Percentiles rank a stretch among this genome's conserved stretches.
These are phyloP conservation scores for Columbina picui DNA, from an alignment of 2,113 vertebrate species.

Conservation along the genomic window DNA sequence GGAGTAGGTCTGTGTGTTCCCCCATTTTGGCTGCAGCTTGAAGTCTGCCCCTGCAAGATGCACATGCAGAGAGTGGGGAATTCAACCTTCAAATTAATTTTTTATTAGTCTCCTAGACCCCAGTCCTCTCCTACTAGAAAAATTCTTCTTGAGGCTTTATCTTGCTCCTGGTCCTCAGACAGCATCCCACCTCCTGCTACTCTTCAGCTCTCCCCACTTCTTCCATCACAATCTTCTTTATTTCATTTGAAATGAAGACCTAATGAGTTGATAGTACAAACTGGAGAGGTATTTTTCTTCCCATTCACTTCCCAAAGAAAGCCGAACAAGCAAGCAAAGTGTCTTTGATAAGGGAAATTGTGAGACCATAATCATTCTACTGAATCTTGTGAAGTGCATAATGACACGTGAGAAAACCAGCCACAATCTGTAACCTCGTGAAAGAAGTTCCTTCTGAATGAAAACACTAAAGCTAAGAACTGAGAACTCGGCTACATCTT, in stretches of 20 bases:
- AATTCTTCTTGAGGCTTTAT: neutral
- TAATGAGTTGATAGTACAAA: neutral
- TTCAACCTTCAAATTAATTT: neutral
- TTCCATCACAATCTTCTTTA: neutral
- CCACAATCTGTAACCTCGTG: slow-evolving; percentile 35
- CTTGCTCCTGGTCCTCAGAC: neutral
- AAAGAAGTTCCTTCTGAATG: slow-evolving; percentile 36
- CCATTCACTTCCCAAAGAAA: slow-evolving; percentile 9
- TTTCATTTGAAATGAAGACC: neutral
- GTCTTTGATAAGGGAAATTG: slow-evolving; percentile 41
- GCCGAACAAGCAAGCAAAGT: neutral
- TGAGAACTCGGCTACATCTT: slow-evolving; percentile 20
- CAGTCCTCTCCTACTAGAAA: neutral
- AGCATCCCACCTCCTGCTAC: neutral
- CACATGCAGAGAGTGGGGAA: neutral
- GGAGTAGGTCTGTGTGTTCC: neutral
- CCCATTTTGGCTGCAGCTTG: neutral
- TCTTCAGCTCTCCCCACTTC: neutral
- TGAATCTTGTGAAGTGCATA: slow-evolving; percentile 17
- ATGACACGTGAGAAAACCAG: slow-evolving; percentile 9
- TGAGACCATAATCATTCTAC: slow-evolving; percentile 16
- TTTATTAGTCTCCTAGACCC: neutral
- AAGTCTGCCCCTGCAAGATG: neutral
- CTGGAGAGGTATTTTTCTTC: neutral
- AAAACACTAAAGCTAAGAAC: neutral